Conservation (phyloP, 2,113 vertebrate species). For the Oreochromis niloticus region DNA sequence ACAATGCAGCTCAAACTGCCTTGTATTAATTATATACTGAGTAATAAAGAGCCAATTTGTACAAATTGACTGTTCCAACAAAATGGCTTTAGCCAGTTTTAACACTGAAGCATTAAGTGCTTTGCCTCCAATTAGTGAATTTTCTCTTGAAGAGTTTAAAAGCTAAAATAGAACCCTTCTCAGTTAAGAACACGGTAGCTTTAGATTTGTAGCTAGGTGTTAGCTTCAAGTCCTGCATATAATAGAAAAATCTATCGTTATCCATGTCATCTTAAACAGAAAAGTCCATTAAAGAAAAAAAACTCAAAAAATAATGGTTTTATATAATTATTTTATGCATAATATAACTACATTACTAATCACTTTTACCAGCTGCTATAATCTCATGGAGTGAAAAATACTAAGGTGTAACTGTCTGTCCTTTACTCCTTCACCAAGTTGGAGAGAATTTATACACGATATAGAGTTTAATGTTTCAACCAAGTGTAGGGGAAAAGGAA, state of each 20-base stretch:
- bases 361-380: background rate
- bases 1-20: background rate
- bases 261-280: background rate
- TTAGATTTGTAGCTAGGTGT: background rate
- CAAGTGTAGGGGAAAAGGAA: background rate
- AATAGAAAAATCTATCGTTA: background rate
- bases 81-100: background rate
- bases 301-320: background rate
- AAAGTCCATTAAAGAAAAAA: background rate
- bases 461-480: background rate
- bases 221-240: background rate
- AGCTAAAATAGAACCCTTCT: background rate
- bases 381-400: background rate
- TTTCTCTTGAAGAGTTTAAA: background rate
- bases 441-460: background rate
- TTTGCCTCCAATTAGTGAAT: constrained; percentile 1
- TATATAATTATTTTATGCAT: background rate
- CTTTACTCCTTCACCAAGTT: background rate
- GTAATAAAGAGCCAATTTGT: background rate
- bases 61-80: background rate
- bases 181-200: background rate
- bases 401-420: background rate
- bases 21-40: background rate
- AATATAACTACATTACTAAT: background rate
- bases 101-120: background rate